Evolutionary conservation across 2,797 vertebrate genomes (phyloP).

Genomic region (Chelidonichthys spinosus): DNA sequence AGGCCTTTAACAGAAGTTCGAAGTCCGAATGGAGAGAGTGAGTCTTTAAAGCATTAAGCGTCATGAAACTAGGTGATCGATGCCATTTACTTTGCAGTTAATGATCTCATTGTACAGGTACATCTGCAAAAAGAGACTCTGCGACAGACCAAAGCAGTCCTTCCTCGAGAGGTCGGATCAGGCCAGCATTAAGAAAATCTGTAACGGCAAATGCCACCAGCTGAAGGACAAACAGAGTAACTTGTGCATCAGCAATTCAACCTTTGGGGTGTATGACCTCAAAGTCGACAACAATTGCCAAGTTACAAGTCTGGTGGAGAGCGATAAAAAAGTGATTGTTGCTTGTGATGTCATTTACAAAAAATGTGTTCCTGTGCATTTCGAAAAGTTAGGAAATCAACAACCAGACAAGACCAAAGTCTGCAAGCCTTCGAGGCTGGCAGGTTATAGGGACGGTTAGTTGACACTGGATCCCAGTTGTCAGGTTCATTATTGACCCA

Average conservation of each 20-base stretch:
- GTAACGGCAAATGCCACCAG: fast-evolving
- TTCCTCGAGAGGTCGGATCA: fast-evolving
- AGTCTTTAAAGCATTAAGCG: background rate
- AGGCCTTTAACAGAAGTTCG: fast-evolving
- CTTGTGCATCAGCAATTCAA: background rate
- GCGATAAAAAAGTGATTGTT: background rate
- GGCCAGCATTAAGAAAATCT: fast-evolving
- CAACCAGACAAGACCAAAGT: fast-evolving
- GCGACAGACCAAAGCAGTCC: fast-evolving
- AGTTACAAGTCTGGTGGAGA: fast-evolving
- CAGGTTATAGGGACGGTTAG: no score
- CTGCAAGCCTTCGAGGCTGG: background rate
- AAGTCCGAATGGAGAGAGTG: fast-evolving
- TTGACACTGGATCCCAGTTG: background rate
- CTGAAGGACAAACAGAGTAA: fast-evolving
- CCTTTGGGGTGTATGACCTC: fast-evolving
- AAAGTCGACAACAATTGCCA: fast-evolving
- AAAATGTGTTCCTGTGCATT: background rate
- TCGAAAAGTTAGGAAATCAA: fast-evolving
- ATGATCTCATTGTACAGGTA: slow-evolving; percentile 8
- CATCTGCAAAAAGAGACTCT: fast-evolving
- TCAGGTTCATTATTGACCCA: background rate
- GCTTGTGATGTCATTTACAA: fast-evolving
- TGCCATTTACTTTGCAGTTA: background rate
- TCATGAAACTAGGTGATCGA: background rate